Evolutionary conservation across 2,888 invertebrate genomes (phyloP).

Genomic region (Dryadula phaetusa): DNA sequence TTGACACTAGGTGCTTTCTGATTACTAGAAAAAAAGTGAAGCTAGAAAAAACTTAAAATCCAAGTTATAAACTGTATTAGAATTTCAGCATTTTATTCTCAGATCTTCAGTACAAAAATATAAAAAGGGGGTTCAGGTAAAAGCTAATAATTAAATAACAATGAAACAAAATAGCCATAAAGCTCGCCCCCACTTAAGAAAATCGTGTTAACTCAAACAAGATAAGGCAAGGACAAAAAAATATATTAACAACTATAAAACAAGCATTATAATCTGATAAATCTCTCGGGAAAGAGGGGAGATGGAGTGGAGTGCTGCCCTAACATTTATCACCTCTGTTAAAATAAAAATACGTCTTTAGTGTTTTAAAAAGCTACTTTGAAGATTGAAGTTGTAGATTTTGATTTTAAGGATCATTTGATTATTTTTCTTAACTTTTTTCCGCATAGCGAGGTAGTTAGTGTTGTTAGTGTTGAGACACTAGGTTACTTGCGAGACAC

Average conservation of each 20-base stretch:
- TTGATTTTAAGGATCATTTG: no score
- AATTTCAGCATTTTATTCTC: no score
- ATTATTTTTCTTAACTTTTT: no score
- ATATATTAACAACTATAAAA: conserved; percentile 31
- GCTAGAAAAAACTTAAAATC: no score
- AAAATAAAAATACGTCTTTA: conserved; percentile 18
- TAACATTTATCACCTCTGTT: conserved; percentile 8
- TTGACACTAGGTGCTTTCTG: no score
- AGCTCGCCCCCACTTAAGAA: conserved; percentile 12
- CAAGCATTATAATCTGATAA: conserved; percentile 28
- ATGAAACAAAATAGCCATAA: conserved; percentile 9
- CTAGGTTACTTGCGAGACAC: no score
- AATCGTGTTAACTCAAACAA: conserved; percentile 32
- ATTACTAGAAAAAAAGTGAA: no score
- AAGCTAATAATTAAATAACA: conserved; percentile 2
- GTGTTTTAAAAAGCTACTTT: background rate
- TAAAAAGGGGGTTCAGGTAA: background rate
- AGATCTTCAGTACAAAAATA: background rate
- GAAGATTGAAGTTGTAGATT: background rate
- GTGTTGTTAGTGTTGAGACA: no score
- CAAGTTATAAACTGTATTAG: no score
- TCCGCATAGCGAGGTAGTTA: no score
- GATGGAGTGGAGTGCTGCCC: background rate
- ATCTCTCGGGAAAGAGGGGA: conserved; percentile 24
- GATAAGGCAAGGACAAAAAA: conserved; percentile 23